Base-by-base conservation (phyloP, 2,888 invertebrate genomes). In the Cerceris rybyensis region DNA sequence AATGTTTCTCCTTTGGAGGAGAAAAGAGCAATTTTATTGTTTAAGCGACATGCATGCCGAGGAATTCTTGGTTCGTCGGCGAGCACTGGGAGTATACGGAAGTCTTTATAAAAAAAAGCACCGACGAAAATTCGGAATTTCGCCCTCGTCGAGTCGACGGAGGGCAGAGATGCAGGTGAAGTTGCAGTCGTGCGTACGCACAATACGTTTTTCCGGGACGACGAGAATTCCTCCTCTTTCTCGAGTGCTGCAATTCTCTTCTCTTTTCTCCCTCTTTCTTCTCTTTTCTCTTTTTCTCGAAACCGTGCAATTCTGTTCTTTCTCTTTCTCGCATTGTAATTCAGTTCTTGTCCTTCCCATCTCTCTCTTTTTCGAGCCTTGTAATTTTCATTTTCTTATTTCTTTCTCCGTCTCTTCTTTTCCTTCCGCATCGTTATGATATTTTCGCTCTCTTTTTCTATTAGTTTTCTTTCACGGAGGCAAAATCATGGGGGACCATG, bases 151-250 rank as follows among this genome's bases (percentile, higher is more conserved):
- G 55, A 79, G 79, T 78, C 70, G 73, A 63, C 78, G 65, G 0
- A 16, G 5, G 1, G 14, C 11, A 41, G 41, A 57, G 13, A 46
- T 64, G 61, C 66, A 39, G 61, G 46, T 52, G 74, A 69, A 71
- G 71, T 68, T 75, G 78, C 80, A 78, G 68, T 49, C 75, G 68
- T 78, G 78, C 80, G 80, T 78, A 74, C 70, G 58, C 60, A 78
- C 71, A 78, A 78, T 78, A 75, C 80, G 52, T 68, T 80, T 80
- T 80, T 78, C 80, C 75, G 78, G 69, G 65, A 78, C 78, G 74
- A 74, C 78, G 80, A 71, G 70, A 78, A 78, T 69, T 72, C 59
- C 78, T 58, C 46, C 28, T 61, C 41, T 9, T 50, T 50, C 50
- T 50, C 9, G 46, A 46, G 11, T 11, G 28, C 28, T 28, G 28